Evolutionary conservation across 2,888 invertebrate genomes (phyloP).

Genomic region (Trichacis sp.): DNA sequence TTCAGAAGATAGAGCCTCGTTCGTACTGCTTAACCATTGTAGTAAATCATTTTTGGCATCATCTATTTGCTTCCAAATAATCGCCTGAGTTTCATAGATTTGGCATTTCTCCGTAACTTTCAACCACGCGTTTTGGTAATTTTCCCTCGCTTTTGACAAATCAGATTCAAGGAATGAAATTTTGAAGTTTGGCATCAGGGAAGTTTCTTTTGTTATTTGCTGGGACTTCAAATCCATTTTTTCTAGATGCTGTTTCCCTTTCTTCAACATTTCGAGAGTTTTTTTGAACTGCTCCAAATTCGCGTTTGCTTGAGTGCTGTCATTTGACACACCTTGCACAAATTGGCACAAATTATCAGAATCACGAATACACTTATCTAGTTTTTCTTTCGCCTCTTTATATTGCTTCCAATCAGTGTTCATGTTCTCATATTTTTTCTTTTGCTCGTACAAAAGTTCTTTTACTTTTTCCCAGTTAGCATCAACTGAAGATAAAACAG

Average conservation of each 20-base stretch:
- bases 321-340: constrained; percentile 77
- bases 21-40: constrained; percentile 87
- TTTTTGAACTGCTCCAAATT: constrained; percentile 82
- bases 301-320: constrained; percentile 79
- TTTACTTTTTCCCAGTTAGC: constrained; percentile 85
- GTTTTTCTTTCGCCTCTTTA: constrained; percentile 78
- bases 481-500: constrained; percentile 81
- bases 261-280: constrained; percentile 80
- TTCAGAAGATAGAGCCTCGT: constrained; percentile 81
- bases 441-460: constrained; percentile 80
- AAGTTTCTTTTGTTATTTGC: constrained; percentile 78
- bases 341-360: constrained; percentile 77
- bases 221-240: constrained; percentile 83
- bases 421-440: constrained; percentile 80
- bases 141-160: constrained; percentile 74
- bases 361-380: constrained; percentile 78
- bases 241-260: constrained; percentile 81
- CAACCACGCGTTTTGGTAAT: constrained; percentile 80
- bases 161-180: constrained; percentile 71
- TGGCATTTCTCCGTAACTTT: constrained; percentile 81
- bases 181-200: constrained; percentile 77
- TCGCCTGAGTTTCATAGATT: constrained; percentile 86
- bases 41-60: constrained; percentile 86
- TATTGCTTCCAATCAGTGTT: constrained; percentile 81
- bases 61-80: constrained; percentile 94